Base-by-base conservation (phyloP, 2,888 invertebrate species). In the Mystacides longicornis region DNA sequence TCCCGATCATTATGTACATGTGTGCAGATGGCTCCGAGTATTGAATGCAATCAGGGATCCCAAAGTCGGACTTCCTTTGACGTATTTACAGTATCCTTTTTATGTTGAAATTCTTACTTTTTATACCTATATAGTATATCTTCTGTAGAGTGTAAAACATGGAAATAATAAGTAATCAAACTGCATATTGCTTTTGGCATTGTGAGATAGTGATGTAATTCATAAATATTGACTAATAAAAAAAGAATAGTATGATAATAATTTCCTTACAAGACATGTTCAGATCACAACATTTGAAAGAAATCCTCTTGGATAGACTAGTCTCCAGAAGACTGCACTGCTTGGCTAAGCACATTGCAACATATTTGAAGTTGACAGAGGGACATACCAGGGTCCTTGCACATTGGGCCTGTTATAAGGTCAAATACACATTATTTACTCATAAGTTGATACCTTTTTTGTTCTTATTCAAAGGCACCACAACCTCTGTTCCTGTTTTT, bases 401-500 rank as follows among this genome's bases (percentile, higher is more conserved):
- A 14, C 93, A 96, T 67, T 98, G 97, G 97, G 97, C 97, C 0
- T 93, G 91, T 67, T 93, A 93, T 67, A 96, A 96, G 81, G 93
- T 94, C 18, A 45, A n/a, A 9, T 14, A 31, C 14, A 31, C n/a
- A n/a, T n/a, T n/a, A n/a, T n/a, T n/a, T n/a, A n/a, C n/a, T n/a
- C n/a, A n/a, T n/a, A n/a, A n/a, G n/a, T n/a, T n/a, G n/a, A n/a
- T n/a, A n/a, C n/a, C n/a, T n/a, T n/a, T n/a, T n/a, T n/a, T n/a
- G n/a, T n/a, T n/a, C n/a, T n/a, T n/a, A n/a, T n/a, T n/a, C n/a
- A n/a, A n/a, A n/a, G n/a, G n/a, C n/a, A n/a, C n/a, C n/a, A n/a
- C n/a, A n/a, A n/a, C n/a, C n/a, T n/a, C n/a, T n/a, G n/a, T n/a
- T n/a, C n/a, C n/a, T n/a, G n/a, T n/a, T n/a, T n/a, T n/a, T n/a